These are phyloP conservation scores for Spinus pinus DNA, from an alignment of 2,797 vertebrate species.

Conservation along the genomic window DNA sequence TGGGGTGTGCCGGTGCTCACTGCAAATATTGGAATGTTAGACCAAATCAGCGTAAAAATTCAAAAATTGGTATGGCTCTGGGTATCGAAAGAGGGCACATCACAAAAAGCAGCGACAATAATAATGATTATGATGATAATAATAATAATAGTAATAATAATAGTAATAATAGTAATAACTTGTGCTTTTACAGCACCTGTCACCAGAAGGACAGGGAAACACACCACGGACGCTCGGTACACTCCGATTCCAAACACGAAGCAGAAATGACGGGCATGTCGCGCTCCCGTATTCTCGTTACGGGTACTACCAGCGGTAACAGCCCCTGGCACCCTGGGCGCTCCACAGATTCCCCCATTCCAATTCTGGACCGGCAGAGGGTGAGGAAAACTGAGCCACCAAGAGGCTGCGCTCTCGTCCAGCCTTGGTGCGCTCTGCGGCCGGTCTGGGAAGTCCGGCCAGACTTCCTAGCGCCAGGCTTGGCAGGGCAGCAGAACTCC, in stretches of 20 bases:
- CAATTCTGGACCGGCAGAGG: not conserved
- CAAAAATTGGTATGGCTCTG: rapidly evolving
- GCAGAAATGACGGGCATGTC: not conserved
- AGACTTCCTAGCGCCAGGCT: not conserved
- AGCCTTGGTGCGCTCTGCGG: not conserved
- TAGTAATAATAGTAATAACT: not conserved
- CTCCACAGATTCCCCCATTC: not conserved
- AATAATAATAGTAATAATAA: not conserved
- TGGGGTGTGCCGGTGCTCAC: not conserved
- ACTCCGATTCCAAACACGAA: rapidly evolving
- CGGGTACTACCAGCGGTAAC: rapidly evolving
- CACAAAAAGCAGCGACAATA: not conserved
- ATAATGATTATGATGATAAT: not conserved
- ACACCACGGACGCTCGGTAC: rapidly evolving
- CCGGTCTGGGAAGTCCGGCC: not conserved
- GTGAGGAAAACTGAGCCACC: not conserved
- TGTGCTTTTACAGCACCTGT: not conserved
- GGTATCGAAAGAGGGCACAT: rapidly evolving
- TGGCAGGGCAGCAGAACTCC: not conserved
- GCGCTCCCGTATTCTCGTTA: rapidly evolving
- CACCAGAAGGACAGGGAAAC: not conserved
- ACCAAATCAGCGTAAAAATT: not conserved
- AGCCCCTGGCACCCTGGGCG: not conserved
- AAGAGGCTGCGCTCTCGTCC: not conserved
- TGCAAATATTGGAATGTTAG: not conserved